Evolutionary conservation across 2,113 vertebrate species (phyloP).

Genomic region (Melospiza georgiana): DNA sequence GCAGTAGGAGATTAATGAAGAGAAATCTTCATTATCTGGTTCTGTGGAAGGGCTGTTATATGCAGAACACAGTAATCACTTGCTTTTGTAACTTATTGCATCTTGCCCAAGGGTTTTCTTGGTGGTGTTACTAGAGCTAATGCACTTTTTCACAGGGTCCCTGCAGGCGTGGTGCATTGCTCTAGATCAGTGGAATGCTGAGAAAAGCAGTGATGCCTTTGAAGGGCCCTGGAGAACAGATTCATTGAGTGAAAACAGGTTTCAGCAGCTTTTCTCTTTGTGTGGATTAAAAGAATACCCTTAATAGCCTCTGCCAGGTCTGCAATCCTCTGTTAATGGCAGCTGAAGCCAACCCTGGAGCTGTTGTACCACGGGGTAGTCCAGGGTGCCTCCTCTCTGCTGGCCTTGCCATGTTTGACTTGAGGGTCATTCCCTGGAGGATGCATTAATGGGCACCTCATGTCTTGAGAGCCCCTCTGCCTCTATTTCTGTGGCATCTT

Average conservation of each 20-base stretch:
- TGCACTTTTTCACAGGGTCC: background rate
- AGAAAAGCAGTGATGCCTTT: background rate
- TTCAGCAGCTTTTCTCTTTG: background rate
- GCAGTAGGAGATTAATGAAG: background rate
- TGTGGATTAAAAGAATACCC: background rate
- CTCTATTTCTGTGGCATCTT: background rate
- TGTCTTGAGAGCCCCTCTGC: rapidly evolving
- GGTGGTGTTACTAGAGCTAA: background rate
- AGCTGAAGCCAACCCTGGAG: background rate
- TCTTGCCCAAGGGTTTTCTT: background rate
- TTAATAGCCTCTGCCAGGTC: background rate
- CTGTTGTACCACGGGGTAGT: rapidly evolving
- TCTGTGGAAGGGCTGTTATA: background rate
- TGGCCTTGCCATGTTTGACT: background rate
- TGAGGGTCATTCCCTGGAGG: background rate
- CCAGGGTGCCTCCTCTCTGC: background rate
- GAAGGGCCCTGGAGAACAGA: background rate
- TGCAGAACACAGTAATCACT: background rate
- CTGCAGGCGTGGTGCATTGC: background rate
- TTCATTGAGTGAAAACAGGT: background rate
- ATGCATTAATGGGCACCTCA: background rate
- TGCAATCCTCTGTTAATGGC: background rate
- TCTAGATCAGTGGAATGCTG: background rate
- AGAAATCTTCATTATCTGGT: background rate
- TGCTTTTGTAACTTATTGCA: background rate